Evolutionary conservation across 2,113 vertebrate species (phyloP), one percentile per base, ranked within the genome.

Genomic region (Callospermophilus lateralis): DNA sequence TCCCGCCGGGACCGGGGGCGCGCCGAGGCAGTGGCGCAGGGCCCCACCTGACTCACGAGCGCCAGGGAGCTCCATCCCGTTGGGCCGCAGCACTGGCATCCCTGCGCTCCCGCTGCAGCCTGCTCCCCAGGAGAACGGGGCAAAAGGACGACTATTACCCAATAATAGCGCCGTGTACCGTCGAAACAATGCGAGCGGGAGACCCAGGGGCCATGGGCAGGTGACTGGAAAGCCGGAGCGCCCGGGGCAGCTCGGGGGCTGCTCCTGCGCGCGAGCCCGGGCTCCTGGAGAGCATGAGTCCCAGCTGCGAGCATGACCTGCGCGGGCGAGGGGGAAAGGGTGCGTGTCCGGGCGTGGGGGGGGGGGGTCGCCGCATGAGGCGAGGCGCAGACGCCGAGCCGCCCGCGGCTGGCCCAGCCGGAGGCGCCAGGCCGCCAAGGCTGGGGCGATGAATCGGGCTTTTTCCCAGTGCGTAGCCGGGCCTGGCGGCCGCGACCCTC

Each of bases 381-480:
- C 45, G 24, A 30, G 55, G 55, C 51, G 55, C 20, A 20, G 17
- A 42, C 51, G 30, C 55, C 37, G 7, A 22, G 83, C 65, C 10
- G 70, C 77, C 5, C 20, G 61, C 78, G 55, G 53, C 61, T 3
- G n/a, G 84, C n/a, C n/a, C n/a, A n/a, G 86, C 76, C 51, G 96
- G 63, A 68, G 83, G 87, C 86, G 4, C 72, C 42, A 78, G 90
- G 95, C 84, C 77, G 55, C 72, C 70, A 91, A 96, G 93, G 4
- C 91, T 24, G 89, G 73, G 87, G 88, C 88, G 28, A 8, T 8
- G 83, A 86, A 73, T 65, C 58, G 73, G 77, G 39, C 89, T 73
- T 65, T 95, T 96, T 51, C 93, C 8, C 93, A 90, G 88, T 96
- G 98, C 98, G 98, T 73, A 97, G 96, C 80, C 89, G 12, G 97